These are phyloP conservation scores for Ceriagrion tenellum DNA, from an alignment of 2,888 invertebrate species.

Conservation along the genomic window DNA sequence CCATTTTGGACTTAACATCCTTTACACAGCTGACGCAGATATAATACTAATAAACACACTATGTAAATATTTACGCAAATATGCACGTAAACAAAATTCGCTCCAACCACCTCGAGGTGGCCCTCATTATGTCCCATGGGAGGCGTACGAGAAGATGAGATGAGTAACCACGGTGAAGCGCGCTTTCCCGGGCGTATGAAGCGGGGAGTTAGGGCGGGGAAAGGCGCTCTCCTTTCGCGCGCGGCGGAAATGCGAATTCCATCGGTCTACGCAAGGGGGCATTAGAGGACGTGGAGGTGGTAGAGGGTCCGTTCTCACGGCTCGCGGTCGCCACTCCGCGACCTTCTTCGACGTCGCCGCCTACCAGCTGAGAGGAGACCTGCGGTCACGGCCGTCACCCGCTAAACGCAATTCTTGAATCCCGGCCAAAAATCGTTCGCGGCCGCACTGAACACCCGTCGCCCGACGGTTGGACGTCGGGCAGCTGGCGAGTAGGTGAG, in stretches of 20 bases:
- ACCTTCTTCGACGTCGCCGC: not conserved
- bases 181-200: not conserved
- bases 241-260: not conserved
- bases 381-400: not conserved
- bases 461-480: not conserved
- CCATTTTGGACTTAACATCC: too few relatives aligned
- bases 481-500: not conserved
- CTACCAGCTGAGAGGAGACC: not conserved
- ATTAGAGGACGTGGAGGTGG: too few relatives aligned
- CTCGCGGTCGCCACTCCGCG: not conserved
- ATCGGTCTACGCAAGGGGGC: not conserved
- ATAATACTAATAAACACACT: too few relatives aligned
- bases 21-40: too few relatives aligned
- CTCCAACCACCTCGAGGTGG: too few relatives aligned
- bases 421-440: not conserved
- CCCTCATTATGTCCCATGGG: not conserved
- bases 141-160: not conserved
- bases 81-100: too few relatives aligned
- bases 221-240: not conserved
- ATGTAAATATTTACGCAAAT: too few relatives aligned
- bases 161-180: not conserved
- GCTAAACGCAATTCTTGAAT: not conserved
- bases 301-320: not conserved
- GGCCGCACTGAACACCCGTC: not conserved
- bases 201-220: not conserved